phyloP scores from a whole-genome alignment of 2,797 vertebrate genomes.

The Eremophila alpestris region DNA sequence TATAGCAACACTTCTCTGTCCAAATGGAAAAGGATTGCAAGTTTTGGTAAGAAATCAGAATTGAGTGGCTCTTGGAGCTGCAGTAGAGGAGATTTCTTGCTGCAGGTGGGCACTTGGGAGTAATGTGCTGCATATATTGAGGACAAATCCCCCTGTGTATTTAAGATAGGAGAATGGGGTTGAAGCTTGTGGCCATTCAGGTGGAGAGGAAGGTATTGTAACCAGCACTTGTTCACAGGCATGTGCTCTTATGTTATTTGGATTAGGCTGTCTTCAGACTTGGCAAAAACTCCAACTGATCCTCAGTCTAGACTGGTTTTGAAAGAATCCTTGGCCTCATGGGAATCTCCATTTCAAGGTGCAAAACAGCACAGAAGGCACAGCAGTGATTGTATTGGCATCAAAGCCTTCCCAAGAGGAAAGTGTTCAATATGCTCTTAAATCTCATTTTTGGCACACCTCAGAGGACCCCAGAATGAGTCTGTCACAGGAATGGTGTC shows the following conservation, averaged over 20 bases:
- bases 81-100: background rate
- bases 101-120: background rate
- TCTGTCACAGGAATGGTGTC: background rate
- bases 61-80: background rate
- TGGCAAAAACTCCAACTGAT: background rate
- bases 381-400: background rate
- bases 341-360: background rate
- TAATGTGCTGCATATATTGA: background rate
- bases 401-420: background rate
- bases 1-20: accelerated
- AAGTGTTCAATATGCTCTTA: accelerated
- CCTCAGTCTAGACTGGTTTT: background rate
- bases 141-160: background rate
- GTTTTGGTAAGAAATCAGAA: background rate
- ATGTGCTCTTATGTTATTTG: background rate
- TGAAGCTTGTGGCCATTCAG: background rate
- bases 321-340: background rate
- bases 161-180: background rate
- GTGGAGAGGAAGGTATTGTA: background rate
- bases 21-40: background rate
- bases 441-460: background rate
- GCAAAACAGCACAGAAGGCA: background rate
- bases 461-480: background rate
- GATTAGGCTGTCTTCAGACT: background rate
- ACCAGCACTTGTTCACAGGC: background rate